These are phyloP conservation scores for Poeciliopsis presidionis DNA, from an alignment of 2,797 vertebrate genomes.

Conservation along the genomic window DNA sequence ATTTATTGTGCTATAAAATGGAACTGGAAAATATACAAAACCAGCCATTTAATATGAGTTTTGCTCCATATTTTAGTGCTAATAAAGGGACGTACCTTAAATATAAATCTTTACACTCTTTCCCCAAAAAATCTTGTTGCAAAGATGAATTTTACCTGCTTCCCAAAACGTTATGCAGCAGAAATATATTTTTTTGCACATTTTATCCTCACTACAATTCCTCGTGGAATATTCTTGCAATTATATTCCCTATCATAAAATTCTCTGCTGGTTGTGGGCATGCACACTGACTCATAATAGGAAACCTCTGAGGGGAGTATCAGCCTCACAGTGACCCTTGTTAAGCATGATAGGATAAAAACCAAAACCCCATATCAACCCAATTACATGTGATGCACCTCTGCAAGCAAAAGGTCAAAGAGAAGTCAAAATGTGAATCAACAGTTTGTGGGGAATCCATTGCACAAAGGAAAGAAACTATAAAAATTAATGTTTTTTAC, in stretches of 20 bases:
- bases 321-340: constrained; percentile 44
- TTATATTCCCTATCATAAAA: constrained; percentile 41
- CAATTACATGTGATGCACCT: constrained; percentile 11
- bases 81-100: not conserved
- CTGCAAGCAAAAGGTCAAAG: constrained; percentile 18
- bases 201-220: constrained; percentile 20
- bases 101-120: not conserved
- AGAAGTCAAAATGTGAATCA: constrained; percentile 18
- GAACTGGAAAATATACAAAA: no score
- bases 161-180: not conserved
- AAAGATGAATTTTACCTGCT: not conserved
- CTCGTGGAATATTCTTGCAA: constrained; percentile 21
- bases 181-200: not conserved
- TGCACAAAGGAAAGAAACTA: not conserved
- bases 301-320: constrained; percentile 20
- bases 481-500: not conserved
- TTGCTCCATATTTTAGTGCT: not conserved
- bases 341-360: constrained; percentile 38
- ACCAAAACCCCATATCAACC: constrained; percentile 19
- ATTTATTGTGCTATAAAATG: no score
- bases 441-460: not conserved
- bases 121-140: not conserved
- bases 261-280: constrained; percentile 7
- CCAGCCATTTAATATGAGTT: not conserved
- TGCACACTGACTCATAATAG: constrained; percentile 42